Percentiles rank a stretch among this genome's conserved stretches.
These are phyloP conservation scores for Drosophila jambulina DNA, from an alignment of 1,140 invertebrate genomes.

Conservation along the genomic window DNA sequence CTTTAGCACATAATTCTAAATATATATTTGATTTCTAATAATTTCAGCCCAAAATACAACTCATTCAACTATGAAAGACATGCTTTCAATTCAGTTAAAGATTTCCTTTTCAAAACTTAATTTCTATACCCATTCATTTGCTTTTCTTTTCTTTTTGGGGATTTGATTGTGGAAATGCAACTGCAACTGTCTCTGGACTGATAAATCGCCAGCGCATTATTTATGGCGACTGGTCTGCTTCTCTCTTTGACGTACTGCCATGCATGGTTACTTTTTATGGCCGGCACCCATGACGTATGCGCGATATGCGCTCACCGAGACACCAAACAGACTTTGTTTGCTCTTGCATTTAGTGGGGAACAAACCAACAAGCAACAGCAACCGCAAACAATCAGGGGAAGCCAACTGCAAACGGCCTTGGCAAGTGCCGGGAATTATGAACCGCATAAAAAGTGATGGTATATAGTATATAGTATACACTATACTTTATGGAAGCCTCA, in stretches of 20 bases:
- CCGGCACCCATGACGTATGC: constrained; percentile 67
- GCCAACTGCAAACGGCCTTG: constrained; percentile 46
- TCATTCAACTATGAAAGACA: neutral
- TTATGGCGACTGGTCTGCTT: constrained; percentile 42
- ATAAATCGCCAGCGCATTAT: constrained; percentile 68
- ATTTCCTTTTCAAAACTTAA: constrained; percentile 1
- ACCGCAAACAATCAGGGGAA: constrained; percentile 31
- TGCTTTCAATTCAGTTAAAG: neutral
- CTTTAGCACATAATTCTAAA: neutral
- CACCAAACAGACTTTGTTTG: constrained; percentile 25
- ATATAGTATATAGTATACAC: constrained; percentile 15
- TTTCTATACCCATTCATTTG: neutral
- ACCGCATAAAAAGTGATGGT: constrained; percentile 18
- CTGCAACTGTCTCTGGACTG: constrained; percentile 57
- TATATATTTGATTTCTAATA: neutral
- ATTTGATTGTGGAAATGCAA: constrained; percentile 24
- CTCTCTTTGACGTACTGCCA: constrained; percentile 26
- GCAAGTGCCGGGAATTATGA: constrained; percentile 37
- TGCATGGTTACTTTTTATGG: constrained; percentile 66
- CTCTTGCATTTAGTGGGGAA: constrained; percentile 24
- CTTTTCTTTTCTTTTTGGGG: neutral
- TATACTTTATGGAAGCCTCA: constrained; percentile 29
- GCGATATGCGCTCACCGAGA: constrained; percentile 47
- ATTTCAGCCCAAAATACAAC: neutral
- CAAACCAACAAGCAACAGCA: constrained; percentile 2